Conservation (phyloP, 2,888 invertebrate species). For the Pedicia rivosa region DNA sequence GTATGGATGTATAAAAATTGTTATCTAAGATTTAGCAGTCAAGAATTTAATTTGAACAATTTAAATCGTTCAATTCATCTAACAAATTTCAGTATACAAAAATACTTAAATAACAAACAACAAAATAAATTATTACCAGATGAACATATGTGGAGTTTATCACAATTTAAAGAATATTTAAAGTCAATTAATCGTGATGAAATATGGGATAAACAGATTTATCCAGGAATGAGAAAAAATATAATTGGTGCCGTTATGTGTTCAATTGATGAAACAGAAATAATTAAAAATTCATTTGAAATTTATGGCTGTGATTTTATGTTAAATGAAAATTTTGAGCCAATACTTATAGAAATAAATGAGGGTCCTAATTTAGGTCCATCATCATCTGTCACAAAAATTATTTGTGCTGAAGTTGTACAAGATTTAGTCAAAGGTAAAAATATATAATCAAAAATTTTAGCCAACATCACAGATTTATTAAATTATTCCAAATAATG, state of each 20-base stretch:
- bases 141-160: constrained; percentile 74
- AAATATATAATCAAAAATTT: too few species aligned
- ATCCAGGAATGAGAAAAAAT: constrained; percentile 70
- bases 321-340: constrained; percentile 65
- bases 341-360: constrained; percentile 89
- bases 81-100: constrained; percentile 77
- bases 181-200: constrained; percentile 29
- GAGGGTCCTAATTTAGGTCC: constrained; percentile 69
- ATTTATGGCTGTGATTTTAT: constrained; percentile 88
- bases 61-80: constrained; percentile 76
- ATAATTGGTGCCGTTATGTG: constrained; percentile 65
- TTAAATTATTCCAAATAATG: too few species aligned
- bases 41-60: constrained; percentile 58
- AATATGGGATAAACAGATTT: constrained; percentile 59
- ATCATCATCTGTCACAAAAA: constrained; percentile 69
- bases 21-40: constrained; percentile 75
- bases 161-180: constrained; percentile 50
- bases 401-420: constrained; percentile 63
- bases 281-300: constrained; percentile 65
- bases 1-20: constrained; percentile 80
- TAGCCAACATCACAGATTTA: too few species aligned
- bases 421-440: constrained; percentile 81
- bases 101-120: constrained; percentile 38
- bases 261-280: constrained; percentile 54
- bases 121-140: constrained; percentile 48